Percentiles rank a stretch among this genome's conserved stretches.
Conservation (phyloP, 2,113 vertebrate genomes). For the Ellobius talpinus region DNA sequence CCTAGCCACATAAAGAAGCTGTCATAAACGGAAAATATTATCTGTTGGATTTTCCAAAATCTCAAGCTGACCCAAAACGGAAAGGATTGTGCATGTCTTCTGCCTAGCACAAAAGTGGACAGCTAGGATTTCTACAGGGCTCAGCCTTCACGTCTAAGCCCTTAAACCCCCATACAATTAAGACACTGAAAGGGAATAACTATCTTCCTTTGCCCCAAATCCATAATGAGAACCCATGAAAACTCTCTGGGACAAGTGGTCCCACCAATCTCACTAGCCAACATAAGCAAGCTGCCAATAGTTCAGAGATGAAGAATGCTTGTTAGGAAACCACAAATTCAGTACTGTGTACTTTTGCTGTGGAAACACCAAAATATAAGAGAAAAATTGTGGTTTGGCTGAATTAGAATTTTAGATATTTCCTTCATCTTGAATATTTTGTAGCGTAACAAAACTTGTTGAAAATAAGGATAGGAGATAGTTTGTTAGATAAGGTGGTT, state of each 20-base stretch:
- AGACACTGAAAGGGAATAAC: background rate
- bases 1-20: background rate
- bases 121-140: background rate
- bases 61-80: background rate
- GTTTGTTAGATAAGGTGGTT: background rate
- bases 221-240: slow-evolving; percentile 35
- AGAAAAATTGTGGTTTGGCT: slow-evolving; percentile 28
- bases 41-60: slow-evolving; percentile 29
- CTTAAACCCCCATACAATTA: slow-evolving; percentile 21
- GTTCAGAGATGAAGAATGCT: slow-evolving; percentile 32
- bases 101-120: slow-evolving; percentile 26
- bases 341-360: background rate
- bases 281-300: background rate
- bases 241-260: background rate
- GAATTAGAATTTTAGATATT: background rate
- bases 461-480: background rate
- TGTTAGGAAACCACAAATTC: slow-evolving; percentile 34
- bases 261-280: background rate
- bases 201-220: background rate
- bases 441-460: background rate
- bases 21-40: background rate
- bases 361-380: background rate
- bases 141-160: background rate
- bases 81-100: slow-evolving; percentile 17
- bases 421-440: slow-evolving; percentile 21